A percentile compares a stretch with the other conserved stretches of the same genome.
Evolutionary conservation across 2,888 invertebrate genomes (phyloP).

Genomic region (Dryococelus australis): DNA sequence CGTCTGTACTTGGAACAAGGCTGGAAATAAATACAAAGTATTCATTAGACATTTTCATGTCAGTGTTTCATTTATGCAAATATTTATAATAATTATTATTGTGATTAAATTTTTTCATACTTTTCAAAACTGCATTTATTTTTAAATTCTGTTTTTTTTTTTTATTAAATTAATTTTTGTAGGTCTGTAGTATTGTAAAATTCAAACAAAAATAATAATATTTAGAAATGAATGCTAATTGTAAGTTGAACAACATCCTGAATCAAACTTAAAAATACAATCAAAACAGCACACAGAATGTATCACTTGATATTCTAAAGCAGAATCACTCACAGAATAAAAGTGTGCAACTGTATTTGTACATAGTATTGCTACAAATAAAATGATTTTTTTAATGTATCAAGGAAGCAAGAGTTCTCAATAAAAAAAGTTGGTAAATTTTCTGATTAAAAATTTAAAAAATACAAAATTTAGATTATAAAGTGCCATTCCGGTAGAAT

Average conservation of each 20-base stretch:
- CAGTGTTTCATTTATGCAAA: too few species aligned
- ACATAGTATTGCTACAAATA: not conserved
- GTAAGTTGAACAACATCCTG: not conserved
- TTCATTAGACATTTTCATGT: not conserved
- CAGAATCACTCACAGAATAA: too few species aligned
- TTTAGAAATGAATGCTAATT: not conserved
- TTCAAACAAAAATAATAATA: not conserved
- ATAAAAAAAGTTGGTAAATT: not conserved
- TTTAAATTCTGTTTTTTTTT: too few species aligned
- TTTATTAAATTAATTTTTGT: not conserved
- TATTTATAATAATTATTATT: not conserved
- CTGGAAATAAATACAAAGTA: not conserved
- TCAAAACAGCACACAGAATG: not conserved
- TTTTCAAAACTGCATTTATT: not conserved
- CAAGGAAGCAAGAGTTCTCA: not conserved
- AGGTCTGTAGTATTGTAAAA: not conserved
- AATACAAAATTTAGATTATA: not conserved
- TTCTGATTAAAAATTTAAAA: not conserved
- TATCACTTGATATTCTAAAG: not conserved
- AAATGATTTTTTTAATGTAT: not conserved
- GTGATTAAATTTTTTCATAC: not conserved
- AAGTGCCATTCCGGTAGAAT: not conserved
- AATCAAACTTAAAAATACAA: not conserved
- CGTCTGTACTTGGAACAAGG: not conserved
- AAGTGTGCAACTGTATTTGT: too few species aligned